These are phyloP conservation scores for Scaptomyza pallida DNA, from an alignment of 1,140 invertebrate genomes.

Conservation along the genomic window DNA sequence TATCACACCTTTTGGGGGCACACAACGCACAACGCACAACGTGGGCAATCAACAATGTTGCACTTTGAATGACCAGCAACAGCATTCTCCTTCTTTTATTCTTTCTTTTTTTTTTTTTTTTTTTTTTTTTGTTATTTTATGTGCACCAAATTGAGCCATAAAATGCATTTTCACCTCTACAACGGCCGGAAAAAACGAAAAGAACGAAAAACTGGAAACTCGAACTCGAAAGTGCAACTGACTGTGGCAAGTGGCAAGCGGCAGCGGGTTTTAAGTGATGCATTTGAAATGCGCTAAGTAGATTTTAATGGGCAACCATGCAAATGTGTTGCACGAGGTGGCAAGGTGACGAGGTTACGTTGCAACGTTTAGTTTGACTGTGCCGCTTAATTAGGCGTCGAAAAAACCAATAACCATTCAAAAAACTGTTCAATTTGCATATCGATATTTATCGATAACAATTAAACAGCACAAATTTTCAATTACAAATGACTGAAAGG, in stretches of 20 bases:
- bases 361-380: conserved; percentile 50
- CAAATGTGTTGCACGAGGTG: conserved; percentile 11
- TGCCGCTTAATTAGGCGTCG: conserved; percentile 45
- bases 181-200: conserved; percentile 10
- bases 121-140: conserved; percentile 46
- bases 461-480: too few relatives aligned
- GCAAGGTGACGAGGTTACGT: not conserved
- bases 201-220: not conserved
- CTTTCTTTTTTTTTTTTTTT: too few relatives aligned
- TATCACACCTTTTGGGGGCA: conserved; percentile 66
- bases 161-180: conserved; percentile 71
- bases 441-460: not conserved
- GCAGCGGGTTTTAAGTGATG: conserved; percentile 51
- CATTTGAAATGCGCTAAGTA: conserved; percentile 58
- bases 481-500: too few relatives aligned
- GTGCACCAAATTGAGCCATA: conserved; percentile 80
- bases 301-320: conserved; percentile 49
- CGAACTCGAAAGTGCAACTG: conserved; percentile 15
- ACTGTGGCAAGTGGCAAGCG: not conserved
- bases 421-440: too few relatives aligned
- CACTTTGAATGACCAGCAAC: conserved; percentile 68
- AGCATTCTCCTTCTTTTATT: conserved; percentile 25
- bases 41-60: conserved; percentile 60
- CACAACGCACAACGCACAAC: conserved; percentile 31
- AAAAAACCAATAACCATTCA: too few relatives aligned